Evolutionary conservation across 1,140 invertebrate species (phyloP), one percentile per base, ranked within the genome.

Genomic region (Carcinoscorpius rotundicauda): DNA sequence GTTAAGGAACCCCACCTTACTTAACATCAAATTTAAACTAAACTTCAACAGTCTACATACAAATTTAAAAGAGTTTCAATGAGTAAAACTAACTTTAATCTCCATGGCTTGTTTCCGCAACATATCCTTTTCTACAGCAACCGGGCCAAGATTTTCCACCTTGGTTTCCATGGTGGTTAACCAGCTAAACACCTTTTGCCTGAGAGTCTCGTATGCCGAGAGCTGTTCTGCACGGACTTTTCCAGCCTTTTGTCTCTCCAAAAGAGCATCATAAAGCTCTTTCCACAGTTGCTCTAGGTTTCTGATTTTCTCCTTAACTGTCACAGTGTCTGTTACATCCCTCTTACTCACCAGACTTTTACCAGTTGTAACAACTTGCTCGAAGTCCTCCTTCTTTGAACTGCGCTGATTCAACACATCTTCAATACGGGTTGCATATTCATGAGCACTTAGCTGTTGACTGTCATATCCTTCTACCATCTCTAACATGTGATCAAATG

Each of bases 171-270:
- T 92, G 5, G 78, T 82, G 9, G 81, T 85, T 9, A 97, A 80
- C 93, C 93, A 97, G 53, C 87, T 86, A 3, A 89, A 73, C 2
- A 96, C 88, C 75, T 93, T 87, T 68, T 87, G 85, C 68, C 88
- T 84, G 5, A 93, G 78, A 11, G 83, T 83, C 72, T 96, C 92
- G 74, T 94, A 97, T 48, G 89, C 86, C 65, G 83, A 82, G 49
- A 88, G 81, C 68, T 93, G 88, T 74, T 96, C 90, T 4, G 88
- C 84, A 51, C 89, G 82, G 56, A 87, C 85, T 72, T 87, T 87
- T 4, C 87, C 88, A 51, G 93, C 79, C 72, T 88, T 85, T 68
- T 87, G 84, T 70, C 89, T 89, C 71, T 96, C 91, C 68, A 90
- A 87, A 5, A 97, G 78, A 1, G 87, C 68, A 58, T 82, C 81